Base-by-base conservation (phyloP, 2,888 invertebrate genomes). In the Drosophila formosana region DNA sequence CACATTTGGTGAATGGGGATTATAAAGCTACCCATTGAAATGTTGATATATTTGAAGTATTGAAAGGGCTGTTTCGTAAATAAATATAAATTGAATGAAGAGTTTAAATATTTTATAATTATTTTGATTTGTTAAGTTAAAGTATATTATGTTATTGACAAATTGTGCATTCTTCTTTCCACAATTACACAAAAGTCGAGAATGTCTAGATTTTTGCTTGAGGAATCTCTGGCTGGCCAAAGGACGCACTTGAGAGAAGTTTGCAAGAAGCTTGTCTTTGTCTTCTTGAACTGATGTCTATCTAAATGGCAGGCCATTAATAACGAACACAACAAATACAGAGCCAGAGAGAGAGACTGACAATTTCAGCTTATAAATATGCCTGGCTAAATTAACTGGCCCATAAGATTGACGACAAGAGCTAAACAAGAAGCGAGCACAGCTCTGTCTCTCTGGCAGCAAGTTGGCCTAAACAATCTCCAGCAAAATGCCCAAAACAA, bases 401-500 rank as follows among this genome's bases (percentile, higher is more conserved):
- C 61, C 47, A 39, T 32, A 70, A 86, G 87, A 80, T 80, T 75
- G 80, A 82, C 83, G 83, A 66, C 72, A 55, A 58, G 53, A 65
- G 67, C 53, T 66, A 57, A 65, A 41, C 61, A 55, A 51, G 46
- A 34, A 53, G 66, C 53, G 55, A 53, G 43, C 11, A 37, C 37
- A 55, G 43, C 18, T 18, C 18, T 18, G 1, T 18, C 18, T 18
- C n/a, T 34, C 23, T 43, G 56, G 26, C 47, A 45, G 43, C 45
- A 45, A 56, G 45, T 34, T 61, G 51, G 57, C 60, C 61, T 47
- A 51, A 47, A 68, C 68, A 60, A 57, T 64, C 5, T 39, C 46
- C 51, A 63, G 73, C 53, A 72, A 65, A 51, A 51, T 41, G 62
- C 25, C 50, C 43, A 57, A 51, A 72, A 83, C 79, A 66, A 67